Percentiles rank a stretch among this genome's conserved stretches.
phyloP scores from a whole-genome alignment of 2,797 vertebrate species.

The Sebastes cheni region DNA sequence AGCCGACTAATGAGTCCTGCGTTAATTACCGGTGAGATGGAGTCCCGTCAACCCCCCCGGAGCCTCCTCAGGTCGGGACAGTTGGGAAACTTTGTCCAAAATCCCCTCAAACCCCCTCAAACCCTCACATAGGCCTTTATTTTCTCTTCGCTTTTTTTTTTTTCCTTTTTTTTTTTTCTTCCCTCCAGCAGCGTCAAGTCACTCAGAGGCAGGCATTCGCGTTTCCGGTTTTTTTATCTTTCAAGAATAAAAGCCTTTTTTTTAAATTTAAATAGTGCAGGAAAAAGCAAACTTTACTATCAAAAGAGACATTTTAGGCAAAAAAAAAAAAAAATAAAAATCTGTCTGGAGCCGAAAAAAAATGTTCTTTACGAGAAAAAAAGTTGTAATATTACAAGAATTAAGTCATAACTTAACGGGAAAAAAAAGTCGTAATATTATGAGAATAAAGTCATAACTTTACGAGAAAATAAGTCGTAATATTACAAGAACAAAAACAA shows the following conservation, averaged over 20 bases:
- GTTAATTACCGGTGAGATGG: conserved; percentile 78
- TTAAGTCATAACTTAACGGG: no score
- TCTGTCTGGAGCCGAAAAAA: no score
- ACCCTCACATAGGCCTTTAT: conserved; percentile 74
- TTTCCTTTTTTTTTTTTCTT: conserved; percentile 50
- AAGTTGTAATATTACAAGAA: no score
- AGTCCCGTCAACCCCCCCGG: conserved; percentile 76
- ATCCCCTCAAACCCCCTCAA: conserved; percentile 73
- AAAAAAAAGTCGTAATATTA: no score
- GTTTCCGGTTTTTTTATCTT: conserved; percentile 21
- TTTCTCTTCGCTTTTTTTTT: conserved; percentile 60
- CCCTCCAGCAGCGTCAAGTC: conserved; percentile 56
- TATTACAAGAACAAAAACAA: no score
- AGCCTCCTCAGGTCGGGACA: conserved; percentile 81
- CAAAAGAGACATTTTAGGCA: no score
- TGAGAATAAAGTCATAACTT: no score
- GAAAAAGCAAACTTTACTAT: no score
- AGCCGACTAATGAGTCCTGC: conserved; percentile 66
- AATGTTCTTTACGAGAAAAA: no score
- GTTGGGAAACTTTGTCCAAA: conserved; percentile 86
- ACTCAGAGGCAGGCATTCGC: fast-evolving
- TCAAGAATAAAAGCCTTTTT: conserved; percentile 51
- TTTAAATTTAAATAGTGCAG: no score
- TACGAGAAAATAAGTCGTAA: no score
- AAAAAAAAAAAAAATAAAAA: no score